Base-by-base conservation (phyloP, 35 echinoderm and acorn worm genomes). In the Apostichopus japonicus region DNA sequence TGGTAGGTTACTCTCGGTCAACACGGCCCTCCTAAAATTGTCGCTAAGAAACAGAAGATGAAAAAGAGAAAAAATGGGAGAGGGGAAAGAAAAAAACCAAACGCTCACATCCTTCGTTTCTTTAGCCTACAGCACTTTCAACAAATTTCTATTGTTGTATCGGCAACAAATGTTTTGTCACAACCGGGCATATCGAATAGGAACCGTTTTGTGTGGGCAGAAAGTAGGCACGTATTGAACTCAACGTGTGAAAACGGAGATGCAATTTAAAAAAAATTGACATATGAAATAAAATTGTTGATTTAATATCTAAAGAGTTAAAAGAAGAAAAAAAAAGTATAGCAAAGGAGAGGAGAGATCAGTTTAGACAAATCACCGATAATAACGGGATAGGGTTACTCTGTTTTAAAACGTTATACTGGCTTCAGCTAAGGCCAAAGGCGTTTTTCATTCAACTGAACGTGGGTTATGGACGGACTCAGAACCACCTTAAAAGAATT, bases 201-300 rank as follows among this genome's bases (percentile, higher is more conserved):
- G 17, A 6, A 80, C 5, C 24, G 6, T 44, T 80, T 80, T 80
- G 78, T 80, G 78, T 80, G 78, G 78, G 24, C 24, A 80, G 78
- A 80, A 80, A 51, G 33, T 80, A 80, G 78, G 78, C 78, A 80
- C 78, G 78, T 80, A 80, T 80, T 80, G 78, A 80, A 80, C 78
- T 44, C 78, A 80, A 80, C 78, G 78, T 80, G 78, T 80, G 78
- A 80, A 80, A 80, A 80, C 19, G 24, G 78, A 80, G 78, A 80
- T 80, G 78, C 78, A 80, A 80, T 80, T 80, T 80, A 75, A 75
- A 80, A 80, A 80, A 80, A 80, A 80, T 13, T 80, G 78, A 80
- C 78, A 51, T 80, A 80, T 80, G 78, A 80, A 80, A 80, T 80
- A 80, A 80, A 75, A 80, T 80, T 80, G 78, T 80, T 80, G 78